Evolutionary conservation across 2,888 invertebrate genomes (phyloP).

Genomic region (Empis livida): DNA sequence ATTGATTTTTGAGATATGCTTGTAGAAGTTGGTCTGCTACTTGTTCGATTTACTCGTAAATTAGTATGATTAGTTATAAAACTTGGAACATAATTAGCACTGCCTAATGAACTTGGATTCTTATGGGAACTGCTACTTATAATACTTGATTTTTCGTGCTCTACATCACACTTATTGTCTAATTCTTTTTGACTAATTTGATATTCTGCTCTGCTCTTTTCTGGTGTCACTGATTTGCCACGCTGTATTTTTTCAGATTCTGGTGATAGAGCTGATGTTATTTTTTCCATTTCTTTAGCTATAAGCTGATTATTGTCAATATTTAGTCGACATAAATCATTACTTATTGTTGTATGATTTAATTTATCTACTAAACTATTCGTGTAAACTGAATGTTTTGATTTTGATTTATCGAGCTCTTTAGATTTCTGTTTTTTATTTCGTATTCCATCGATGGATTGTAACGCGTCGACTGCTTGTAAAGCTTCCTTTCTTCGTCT

Average conservation of each 20-base stretch:
- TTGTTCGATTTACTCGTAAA: neutral
- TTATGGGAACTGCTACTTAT: slow-evolving; percentile 11
- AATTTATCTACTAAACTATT: slow-evolving; percentile 6
- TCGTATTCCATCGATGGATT: too few relatives aligned
- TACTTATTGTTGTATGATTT: neutral
- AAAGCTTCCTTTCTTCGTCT: slow-evolving; percentile 12
- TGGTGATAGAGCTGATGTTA: slow-evolving; percentile 12
- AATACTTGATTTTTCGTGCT: slow-evolving; percentile 12
- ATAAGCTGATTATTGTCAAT: slow-evolving; percentile 5
- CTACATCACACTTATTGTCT: slow-evolving; percentile 9
- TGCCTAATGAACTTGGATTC: slow-evolving; percentile 9
- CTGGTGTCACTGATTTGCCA: slow-evolving; percentile 5
- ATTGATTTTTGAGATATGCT: neutral
- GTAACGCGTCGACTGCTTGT: slow-evolving; percentile 20
- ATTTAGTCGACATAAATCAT: too few relatives aligned
- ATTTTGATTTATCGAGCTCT: slow-evolving; percentile 18
- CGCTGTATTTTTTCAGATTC: too few relatives aligned
- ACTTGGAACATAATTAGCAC: slow-evolving; percentile 8
- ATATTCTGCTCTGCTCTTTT: slow-evolving; percentile 5
- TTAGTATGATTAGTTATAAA: neutral
- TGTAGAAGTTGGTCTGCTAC: neutral
- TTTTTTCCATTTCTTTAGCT: slow-evolving; percentile 14
- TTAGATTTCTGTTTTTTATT: slow-evolving; percentile 34
- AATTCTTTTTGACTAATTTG: slow-evolving; percentile 10
- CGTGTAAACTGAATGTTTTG: slow-evolving; percentile 1